phyloP scores from a whole-genome alignment of 2,797 vertebrate genomes.

The Anas georgica region DNA sequence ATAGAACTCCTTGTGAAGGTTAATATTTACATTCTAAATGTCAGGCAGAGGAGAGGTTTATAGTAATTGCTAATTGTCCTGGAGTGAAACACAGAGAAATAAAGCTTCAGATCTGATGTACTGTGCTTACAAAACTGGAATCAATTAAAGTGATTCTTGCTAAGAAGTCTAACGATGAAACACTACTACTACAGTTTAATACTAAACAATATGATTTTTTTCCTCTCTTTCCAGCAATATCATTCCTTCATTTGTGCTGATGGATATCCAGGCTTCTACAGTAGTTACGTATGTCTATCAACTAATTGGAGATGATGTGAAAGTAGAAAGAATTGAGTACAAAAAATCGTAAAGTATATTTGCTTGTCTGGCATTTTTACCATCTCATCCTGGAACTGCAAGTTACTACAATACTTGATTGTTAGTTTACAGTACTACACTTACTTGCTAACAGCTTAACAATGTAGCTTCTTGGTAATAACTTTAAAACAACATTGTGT shows the following conservation, averaged over 20 bases:
- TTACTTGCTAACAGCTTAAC: slow-evolving; percentile 61
- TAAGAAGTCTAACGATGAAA: background rate
- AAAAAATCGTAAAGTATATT: slow-evolving; percentile 88
- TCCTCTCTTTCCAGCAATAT: slow-evolving; percentile 87
- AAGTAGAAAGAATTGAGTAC: slow-evolving; percentile 99
- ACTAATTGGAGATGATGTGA: slow-evolving; percentile 96
- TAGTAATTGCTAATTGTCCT: background rate
- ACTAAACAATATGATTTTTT: background rate
- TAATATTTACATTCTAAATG: background rate
- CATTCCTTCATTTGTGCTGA: slow-evolving; percentile 97
- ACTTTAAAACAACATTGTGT: slow-evolving; percentile 50
- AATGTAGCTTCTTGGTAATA: slow-evolving; percentile 64
- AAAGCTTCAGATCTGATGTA: background rate
- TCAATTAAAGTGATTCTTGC: background rate
- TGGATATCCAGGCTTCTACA: slow-evolving; percentile 99
- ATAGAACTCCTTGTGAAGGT: background rate
- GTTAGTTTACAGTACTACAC: slow-evolving; percentile 70
- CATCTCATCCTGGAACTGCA: slow-evolving; percentile 60
- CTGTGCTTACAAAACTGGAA: background rate
- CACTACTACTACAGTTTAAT: background rate
- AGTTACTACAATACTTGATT: slow-evolving; percentile 54
- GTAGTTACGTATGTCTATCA: slow-evolving; percentile 99
- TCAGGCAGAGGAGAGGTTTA: background rate
- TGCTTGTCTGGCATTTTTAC: slow-evolving; percentile 46
- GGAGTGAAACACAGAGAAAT: background rate